Conservation (phyloP, 92 coral and sea anemone species). For the Bergia sp. region DNA sequence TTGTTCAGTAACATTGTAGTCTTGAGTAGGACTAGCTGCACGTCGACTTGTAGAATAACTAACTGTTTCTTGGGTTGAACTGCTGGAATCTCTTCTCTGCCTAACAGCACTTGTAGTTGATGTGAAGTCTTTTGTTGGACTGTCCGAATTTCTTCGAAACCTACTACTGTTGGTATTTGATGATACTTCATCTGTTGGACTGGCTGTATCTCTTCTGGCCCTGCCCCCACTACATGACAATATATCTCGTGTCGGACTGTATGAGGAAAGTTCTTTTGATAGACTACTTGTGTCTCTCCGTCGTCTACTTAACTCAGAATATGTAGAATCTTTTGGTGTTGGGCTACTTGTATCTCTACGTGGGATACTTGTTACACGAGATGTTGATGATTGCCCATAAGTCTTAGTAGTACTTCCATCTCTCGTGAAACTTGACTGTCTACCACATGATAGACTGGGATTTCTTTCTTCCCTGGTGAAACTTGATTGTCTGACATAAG, state of each 20-base stretch:
- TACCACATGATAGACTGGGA: conserved; percentile 12
- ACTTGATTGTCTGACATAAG: conserved; percentile 34
- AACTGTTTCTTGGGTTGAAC: conserved; percentile 5
- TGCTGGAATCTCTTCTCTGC: not conserved
- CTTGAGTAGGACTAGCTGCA: conserved; percentile 6
- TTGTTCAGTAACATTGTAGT: conserved; percentile 20
- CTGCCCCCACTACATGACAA: conserved; percentile 4
- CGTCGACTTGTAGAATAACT: not conserved
- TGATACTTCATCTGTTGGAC: not conserved
- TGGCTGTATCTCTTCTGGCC: not conserved
- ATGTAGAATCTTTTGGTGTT: conserved; percentile 1
- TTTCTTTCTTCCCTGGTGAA: conserved; percentile 35
- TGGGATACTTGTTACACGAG: not conserved
- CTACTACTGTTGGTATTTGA: not conserved
- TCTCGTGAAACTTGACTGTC: conserved; percentile 35
- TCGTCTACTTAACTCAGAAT: not conserved
- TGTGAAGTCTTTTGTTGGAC: not conserved
- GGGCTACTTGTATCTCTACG: conserved; percentile 5
- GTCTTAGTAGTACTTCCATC: conserved; percentile 1
- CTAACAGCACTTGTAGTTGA: conserved; percentile 1
- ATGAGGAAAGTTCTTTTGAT: not conserved
- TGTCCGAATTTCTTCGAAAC: conserved; percentile 3
- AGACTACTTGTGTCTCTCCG: conserved; percentile 17
- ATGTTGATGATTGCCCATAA: not conserved
- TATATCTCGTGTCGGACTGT: conserved; percentile 15